A percentile compares a stretch with the other conserved stretches of the same genome.
Evolutionary conservation across 1,140 invertebrate genomes (phyloP).

Genomic region (Drosophila persimilis): DNA sequence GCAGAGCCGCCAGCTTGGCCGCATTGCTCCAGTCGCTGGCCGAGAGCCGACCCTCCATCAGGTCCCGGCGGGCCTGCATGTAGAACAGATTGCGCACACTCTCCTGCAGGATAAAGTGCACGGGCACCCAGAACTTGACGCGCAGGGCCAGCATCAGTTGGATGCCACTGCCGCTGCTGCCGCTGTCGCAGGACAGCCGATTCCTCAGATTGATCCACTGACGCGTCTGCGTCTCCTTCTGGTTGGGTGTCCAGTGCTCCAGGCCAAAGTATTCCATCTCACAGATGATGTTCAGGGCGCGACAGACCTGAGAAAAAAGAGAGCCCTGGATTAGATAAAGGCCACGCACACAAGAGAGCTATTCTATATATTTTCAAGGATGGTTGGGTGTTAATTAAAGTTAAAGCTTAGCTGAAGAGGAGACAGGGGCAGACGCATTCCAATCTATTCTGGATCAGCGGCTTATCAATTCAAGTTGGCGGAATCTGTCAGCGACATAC

Average conservation of each 20-base stretch:
- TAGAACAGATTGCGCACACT: constrained; percentile 93
- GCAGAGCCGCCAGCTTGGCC: constrained; percentile 89
- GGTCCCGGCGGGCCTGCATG: constrained; percentile 89
- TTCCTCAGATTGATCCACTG: constrained; percentile 94
- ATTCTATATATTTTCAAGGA: no score
- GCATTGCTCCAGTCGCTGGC: constrained; percentile 88
- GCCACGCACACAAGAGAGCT: no score
- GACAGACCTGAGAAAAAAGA: constrained; percentile 89
- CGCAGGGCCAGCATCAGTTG: constrained; percentile 85
- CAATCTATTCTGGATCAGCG: constrained; percentile 60
- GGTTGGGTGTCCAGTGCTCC: constrained; percentile 79
- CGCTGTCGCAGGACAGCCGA: constrained; percentile 86
- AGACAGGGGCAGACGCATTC: constrained; percentile 11
- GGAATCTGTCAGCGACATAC: constrained; percentile 54
- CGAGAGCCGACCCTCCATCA: constrained; percentile 88
- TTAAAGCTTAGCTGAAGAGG: constrained; percentile 1
- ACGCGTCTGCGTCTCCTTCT: constrained; percentile 74
- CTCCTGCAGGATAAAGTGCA: constrained; percentile 92
- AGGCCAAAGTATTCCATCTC: constrained; percentile 95
- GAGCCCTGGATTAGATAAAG: neutral
- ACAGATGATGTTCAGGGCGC: constrained; percentile 90
- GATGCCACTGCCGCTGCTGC: constrained; percentile 85
- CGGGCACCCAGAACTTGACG: constrained; percentile 95
- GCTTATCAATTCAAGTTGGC: constrained; percentile 60
- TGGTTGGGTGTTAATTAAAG: constrained; percentile 24